Base-by-base conservation (phyloP, 2,888 invertebrate species). In the Drosophila leonis region DNA sequence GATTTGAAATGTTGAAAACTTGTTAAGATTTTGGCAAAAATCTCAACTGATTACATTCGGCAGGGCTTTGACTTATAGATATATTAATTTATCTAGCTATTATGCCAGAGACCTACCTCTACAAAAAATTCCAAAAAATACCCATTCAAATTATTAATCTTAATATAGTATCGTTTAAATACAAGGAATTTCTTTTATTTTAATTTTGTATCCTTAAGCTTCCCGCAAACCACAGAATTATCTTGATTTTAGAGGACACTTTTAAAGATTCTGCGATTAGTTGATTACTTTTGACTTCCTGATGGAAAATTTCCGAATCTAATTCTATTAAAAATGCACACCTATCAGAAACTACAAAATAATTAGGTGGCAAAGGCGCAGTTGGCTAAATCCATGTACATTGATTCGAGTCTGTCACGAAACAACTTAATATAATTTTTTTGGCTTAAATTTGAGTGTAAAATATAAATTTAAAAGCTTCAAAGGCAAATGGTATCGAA, bases 301-400 rank as follows among this genome's bases (percentile, higher is more conserved):
- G 35, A 78, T 77, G 56, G 55, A 52, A 69, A 74, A 68, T 74
- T 68, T 37, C 27, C 59, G 51, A 66, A 69, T 54, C 56, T 55
- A 65, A 80, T 59, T 49, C 52, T 59, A 77, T 79, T 77, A 71
- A 68, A 77, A 71, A 66, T 71, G 52, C 52, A 80, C 74, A 59
- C 44, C 35, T 18, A 27, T 48, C 55, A 9, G 48, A 67, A 77
- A 68, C 74, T 79, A 68, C 39, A 63, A 61, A 70, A 78, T 57
- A 42, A 65, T 51, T 70, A 74, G 10, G 31, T 20, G 31, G 33
- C 29, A 52, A 63, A 48, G 41, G 37, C 35, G 29, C 15, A 12
- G 15, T 1, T 7, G 24, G 24, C 12, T 3, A 1, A 65, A 39
- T 29, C 18, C 13, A 37, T 42, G n/a, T 24, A 74, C 69, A 68